These are phyloP conservation scores for Sebastes fasciatus DNA, from an alignment of 2,113 vertebrate genomes.

Conservation along the genomic window DNA sequence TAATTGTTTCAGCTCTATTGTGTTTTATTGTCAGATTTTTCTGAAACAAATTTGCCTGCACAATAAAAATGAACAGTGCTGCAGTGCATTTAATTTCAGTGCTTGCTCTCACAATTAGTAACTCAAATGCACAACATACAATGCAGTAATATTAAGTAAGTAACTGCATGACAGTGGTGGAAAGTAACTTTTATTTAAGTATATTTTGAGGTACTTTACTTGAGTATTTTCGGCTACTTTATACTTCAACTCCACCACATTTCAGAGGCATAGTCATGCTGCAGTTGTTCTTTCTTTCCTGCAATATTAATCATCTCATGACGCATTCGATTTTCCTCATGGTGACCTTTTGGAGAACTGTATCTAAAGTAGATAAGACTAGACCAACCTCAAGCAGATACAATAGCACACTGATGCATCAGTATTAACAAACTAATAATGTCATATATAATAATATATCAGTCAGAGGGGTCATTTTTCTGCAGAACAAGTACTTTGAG, in stretches of 20 bases:
- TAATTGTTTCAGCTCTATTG: neutral
- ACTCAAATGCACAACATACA: too few species aligned
- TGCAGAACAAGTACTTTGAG: neutral
- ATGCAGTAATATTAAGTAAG: neutral
- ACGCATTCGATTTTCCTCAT: neutral
- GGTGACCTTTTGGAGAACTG: neutral
- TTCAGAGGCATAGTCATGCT: neutral
- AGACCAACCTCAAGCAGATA: too few species aligned
- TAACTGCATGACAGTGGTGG: neutral
- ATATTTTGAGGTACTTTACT: neutral
- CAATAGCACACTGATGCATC: neutral
- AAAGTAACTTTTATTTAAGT: neutral
- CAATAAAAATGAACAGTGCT: neutral
- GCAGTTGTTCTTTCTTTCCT: neutral
- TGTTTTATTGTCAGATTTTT: neutral
- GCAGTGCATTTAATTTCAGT: neutral
- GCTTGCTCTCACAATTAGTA: neutral
- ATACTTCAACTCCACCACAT: neutral
- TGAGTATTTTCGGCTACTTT: neutral
- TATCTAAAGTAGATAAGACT: neutral
- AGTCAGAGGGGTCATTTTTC: neutral
- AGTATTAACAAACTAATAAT: neutral
- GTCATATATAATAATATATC: neutral
- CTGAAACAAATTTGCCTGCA: neutral
- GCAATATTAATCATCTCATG: neutral